phyloP scores from a whole-genome alignment of 2,888 invertebrate genomes.

The Rhogogaster chlorosoma region DNA sequence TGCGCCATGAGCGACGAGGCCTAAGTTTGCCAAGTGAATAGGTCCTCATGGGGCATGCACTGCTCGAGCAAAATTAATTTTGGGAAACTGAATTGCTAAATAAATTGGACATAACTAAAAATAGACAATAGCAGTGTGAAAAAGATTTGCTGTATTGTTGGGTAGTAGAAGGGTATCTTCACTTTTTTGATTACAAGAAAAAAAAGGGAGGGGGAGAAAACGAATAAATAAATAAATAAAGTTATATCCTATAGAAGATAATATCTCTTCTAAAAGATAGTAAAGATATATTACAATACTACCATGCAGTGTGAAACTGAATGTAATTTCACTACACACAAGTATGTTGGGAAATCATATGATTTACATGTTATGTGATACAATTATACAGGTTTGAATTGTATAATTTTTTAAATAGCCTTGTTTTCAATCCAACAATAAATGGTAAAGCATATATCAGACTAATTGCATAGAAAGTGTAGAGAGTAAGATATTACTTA shows the following conservation, averaged over 20 bases:
- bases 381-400: not conserved
- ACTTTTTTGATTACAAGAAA: not conserved
- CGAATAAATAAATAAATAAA: not conserved
- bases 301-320: constrained; percentile 44
- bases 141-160: constrained; percentile 10
- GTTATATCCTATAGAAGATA: constrained; percentile 11
- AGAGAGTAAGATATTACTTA: not conserved
- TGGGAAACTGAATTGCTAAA: constrained; percentile 38
- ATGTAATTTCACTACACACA: constrained; percentile 11
- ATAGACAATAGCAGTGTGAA: constrained; percentile 13
- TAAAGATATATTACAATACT: constrained; percentile 6
- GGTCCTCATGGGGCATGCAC: constrained; percentile 50
- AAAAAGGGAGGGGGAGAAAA: not conserved
- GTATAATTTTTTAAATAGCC: not conserved
- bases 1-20: constrained; percentile 44
- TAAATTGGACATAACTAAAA: constrained; percentile 15
- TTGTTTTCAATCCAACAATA: constrained; percentile 3
- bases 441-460: constrained; percentile 20
- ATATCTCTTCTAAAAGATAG: constrained; percentile 30
- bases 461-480: not conserved
- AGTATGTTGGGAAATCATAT: constrained; percentile 11
- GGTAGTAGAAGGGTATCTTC: not conserved
- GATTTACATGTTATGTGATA: constrained; percentile 8
- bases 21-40: constrained; percentile 49
- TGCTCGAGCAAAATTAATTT: constrained; percentile 47